Percentiles rank a stretch among this genome's conserved stretches.
These are phyloP conservation scores for Actenoides hombroni DNA, from an alignment of 2,113 vertebrate species.

Conservation along the genomic window DNA sequence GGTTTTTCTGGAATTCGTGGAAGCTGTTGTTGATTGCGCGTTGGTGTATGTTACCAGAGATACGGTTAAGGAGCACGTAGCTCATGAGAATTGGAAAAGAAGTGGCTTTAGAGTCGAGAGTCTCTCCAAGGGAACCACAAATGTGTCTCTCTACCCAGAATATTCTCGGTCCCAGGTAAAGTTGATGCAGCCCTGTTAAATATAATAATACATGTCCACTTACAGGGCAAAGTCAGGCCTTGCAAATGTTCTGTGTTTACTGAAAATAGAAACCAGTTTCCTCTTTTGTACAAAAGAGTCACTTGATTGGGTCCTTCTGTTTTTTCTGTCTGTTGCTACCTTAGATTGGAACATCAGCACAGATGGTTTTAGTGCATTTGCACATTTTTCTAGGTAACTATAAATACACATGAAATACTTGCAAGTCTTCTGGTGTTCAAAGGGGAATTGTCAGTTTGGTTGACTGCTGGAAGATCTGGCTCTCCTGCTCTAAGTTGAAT, in stretches of 20 bases:
- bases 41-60: conserved; percentile 62
- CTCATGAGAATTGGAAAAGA: neutral
- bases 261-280: neutral
- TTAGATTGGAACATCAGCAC: neutral
- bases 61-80: neutral
- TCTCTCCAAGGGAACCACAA: neutral
- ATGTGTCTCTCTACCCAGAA: neutral
- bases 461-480: neutral
- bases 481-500: neutral
- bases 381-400: neutral
- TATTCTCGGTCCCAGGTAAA: conserved; percentile 5
- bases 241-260: neutral
- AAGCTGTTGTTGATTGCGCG: conserved; percentile 86
- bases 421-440: neutral
- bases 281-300: neutral
- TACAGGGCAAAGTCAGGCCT: neutral
- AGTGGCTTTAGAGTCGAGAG: neutral
- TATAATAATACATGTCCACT: neutral
- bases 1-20: conserved; percentile 92
- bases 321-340: neutral
- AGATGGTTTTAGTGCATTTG: neutral
- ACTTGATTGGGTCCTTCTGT: neutral
- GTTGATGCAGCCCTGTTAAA: neutral
- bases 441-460: neutral
- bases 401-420: neutral